Evolutionary conservation across 1,140 invertebrate species (phyloP).

Genomic region (Paraescarpia echinospica): DNA sequence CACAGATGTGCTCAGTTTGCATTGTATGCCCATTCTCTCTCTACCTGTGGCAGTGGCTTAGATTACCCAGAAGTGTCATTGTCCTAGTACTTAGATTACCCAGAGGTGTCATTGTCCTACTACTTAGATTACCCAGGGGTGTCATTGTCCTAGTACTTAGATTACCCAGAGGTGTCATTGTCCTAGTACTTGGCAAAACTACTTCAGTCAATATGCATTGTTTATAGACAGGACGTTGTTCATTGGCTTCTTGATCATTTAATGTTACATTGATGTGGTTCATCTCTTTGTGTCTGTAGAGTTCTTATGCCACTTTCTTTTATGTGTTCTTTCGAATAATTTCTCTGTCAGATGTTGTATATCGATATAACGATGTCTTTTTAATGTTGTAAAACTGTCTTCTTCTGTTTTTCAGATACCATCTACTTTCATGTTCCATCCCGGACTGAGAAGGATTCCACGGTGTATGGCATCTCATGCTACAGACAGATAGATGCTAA

Average conservation of each 20-base stretch:
- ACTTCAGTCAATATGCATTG: not conserved
- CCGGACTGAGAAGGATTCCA: constrained; percentile 60
- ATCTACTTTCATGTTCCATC: constrained; percentile 96
- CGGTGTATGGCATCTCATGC: constrained; percentile 95
- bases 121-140: no score
- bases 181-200: no score
- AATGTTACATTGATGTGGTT: not conserved
- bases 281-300: no score
- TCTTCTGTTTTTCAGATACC: constrained; percentile 68
- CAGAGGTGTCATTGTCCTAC: no score
- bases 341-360: no score
- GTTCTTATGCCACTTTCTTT: no score
- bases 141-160: no score
- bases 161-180: no score
- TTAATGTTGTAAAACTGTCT: no score
- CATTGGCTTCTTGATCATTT: not conserved
- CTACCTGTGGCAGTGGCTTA: not conserved
- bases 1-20: not conserved
- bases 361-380: no score
- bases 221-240: not conserved
- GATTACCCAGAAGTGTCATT: not conserved
- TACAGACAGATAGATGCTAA: constrained; percentile 96
- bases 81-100: not conserved
- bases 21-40: not conserved
- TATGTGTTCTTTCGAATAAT: no score